Base-by-base conservation (phyloP, 2,888 invertebrate genomes). In the Exephanes ischioxanthus region DNA sequence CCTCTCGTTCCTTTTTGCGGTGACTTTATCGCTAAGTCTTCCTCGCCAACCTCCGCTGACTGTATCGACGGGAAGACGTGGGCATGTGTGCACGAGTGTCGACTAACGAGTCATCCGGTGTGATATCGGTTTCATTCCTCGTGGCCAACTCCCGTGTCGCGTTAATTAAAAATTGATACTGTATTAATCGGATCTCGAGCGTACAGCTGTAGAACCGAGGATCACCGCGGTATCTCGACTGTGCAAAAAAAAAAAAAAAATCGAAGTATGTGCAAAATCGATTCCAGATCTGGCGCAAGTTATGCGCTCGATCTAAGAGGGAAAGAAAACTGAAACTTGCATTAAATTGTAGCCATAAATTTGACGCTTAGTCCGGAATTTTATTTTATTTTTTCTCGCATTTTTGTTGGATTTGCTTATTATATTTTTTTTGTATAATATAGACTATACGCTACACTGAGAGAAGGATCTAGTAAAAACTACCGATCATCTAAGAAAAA, bases 71-170 rank as follows among this genome's bases (percentile, higher is more conserved):
- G 81, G 67, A 82, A 81, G 78, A 81, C 81, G 75, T 71, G 70
- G 19, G 48, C 22, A 61, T 67, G 9, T 58, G 45, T 45, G 58
- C n/a, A 51, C 26, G 45, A 67, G 58, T 22, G 53, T 68, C 81
- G 70, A 80, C 67, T 22, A 66, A 30, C 37, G 68, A 75, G 73
- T 82, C 79, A 72, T 85, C 85, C 85, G 82, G 82, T 55, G 76
- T 85, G 82, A 85, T 85, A 85, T 85, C 82, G 85, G 82, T 82
- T 67, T 67, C 82, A 85, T 85, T 85, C 85, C 85, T 85, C 85
- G 76, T 80, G 85, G 41, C 70, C 82, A 82, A 71, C 55, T 79
- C 79, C 85, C 82, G 71, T 85, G 85, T 85, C 82, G 58, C 70
- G 71, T 79, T 76, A 61, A 76, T 82, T 76, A 82, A 80, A 82